Percentiles rank a stretch among this genome's conserved stretches.
These are phyloP conservation scores for Scaptomyza pallida DNA, from an alignment of 1,140 invertebrate genomes.

Conservation along the genomic window DNA sequence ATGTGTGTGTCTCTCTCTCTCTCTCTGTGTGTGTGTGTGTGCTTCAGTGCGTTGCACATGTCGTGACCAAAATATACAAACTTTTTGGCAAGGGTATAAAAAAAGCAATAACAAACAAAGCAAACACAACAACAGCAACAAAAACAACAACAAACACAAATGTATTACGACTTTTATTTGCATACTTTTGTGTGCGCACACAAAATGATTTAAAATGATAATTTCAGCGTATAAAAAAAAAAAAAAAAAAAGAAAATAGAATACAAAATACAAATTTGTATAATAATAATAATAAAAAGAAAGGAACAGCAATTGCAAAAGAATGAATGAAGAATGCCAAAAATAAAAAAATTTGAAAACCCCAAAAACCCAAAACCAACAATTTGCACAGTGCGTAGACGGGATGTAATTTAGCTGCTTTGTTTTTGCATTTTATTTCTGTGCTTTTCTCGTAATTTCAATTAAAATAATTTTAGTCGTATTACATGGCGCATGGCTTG, in stretches of 20 bases:
- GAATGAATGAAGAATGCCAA: conserved; percentile 18
- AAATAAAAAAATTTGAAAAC: too few species aligned
- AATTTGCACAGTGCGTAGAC: conserved; percentile 29
- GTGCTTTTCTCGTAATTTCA: conserved; percentile 68
- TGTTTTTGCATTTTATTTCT: not conserved
- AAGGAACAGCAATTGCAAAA: conserved; percentile 8
- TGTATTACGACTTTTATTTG: conserved; percentile 74
- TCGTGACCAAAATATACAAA: conserved; percentile 1
- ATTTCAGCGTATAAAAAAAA: conserved; percentile 43
- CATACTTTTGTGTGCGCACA: conserved; percentile 67
- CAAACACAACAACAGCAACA: conserved; percentile 27
- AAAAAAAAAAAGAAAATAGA: conserved; percentile 19
- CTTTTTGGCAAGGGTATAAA: conserved; percentile 12
- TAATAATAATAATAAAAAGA: conserved; percentile 12
- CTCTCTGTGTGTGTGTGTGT: too few species aligned
- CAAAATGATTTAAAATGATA: conserved; percentile 80
- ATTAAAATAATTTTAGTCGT: conserved; percentile 77
- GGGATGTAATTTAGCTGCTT: conserved; percentile 59
- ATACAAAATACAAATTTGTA: not conserved
- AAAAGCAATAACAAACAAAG: conserved; percentile 12
- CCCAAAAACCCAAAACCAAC: conserved; percentile 11
- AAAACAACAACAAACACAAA: conserved; percentile 49
- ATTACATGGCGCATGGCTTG: conserved; percentile 31
- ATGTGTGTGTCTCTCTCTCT: too few species aligned
- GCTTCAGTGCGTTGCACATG: not conserved